Evolutionary conservation across 2,888 invertebrate genomes (phyloP).

Genomic region (Pogonocherus hispidulus): DNA sequence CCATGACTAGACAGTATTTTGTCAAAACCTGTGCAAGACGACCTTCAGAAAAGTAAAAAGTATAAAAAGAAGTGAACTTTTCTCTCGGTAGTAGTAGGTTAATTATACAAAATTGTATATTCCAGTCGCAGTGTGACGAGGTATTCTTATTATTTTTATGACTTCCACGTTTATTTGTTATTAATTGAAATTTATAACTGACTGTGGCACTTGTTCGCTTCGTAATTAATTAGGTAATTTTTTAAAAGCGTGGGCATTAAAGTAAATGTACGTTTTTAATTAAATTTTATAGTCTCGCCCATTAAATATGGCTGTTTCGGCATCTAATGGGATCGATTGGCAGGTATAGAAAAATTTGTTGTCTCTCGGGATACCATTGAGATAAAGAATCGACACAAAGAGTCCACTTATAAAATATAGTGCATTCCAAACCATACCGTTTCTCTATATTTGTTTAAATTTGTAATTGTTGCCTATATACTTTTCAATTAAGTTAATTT

Average conservation of each 20-base stretch:
- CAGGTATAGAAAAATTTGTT: constrained; percentile 23
- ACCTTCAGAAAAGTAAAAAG: background rate
- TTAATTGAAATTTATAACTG: constrained; percentile 41
- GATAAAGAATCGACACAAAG: background rate
- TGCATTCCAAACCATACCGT: too few species aligned
- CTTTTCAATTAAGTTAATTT: too few species aligned
- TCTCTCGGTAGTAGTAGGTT: background rate
- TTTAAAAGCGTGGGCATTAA: constrained; percentile 37
- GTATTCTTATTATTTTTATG: constrained; percentile 39
- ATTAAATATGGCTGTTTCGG: constrained; percentile 36
- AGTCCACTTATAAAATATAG: background rate
- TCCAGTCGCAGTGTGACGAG: constrained; percentile 9
- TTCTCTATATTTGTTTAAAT: too few species aligned
- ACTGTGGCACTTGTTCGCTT: constrained; percentile 17
- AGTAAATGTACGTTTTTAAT: constrained; percentile 39
- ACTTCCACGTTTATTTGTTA: constrained; percentile 38
- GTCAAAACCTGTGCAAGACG: too few species aligned
- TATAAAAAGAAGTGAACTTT: background rate
- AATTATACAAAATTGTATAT: constrained; percentile 15
- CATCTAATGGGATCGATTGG: constrained; percentile 38
- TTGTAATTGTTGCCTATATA: too few species aligned
- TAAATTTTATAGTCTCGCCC: constrained; percentile 40
- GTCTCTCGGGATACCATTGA: background rate
- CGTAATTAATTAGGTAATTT: constrained; percentile 41
- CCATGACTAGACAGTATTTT: too few species aligned